These are phyloP conservation scores for Xyliphius kryptos DNA, from an alignment of 2,113 vertebrate species.

Conservation along the genomic window DNA sequence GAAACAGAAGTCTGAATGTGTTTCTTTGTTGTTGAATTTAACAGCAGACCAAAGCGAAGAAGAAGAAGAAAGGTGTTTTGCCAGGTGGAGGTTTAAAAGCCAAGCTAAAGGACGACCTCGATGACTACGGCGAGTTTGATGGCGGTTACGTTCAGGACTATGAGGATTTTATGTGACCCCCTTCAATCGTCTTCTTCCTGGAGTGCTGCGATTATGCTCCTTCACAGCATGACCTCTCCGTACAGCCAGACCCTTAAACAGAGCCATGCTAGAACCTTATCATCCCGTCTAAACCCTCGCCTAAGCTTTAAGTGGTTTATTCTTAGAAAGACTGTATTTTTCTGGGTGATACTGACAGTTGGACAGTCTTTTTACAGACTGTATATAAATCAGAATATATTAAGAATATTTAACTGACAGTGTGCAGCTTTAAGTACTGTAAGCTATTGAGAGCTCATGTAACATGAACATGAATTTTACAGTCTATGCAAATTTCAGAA, in stretches of 20 bases:
- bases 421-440: constrained; percentile 25
- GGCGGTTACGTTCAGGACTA: constrained; percentile 80
- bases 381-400: constrained; percentile 1
- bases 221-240: constrained; percentile 41
- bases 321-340: constrained; percentile 22
- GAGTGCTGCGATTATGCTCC: constrained; percentile 15
- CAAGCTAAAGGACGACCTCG: constrained; percentile 81
- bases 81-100: constrained; percentile 80
- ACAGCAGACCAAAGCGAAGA: constrained; percentile 84
- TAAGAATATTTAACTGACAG: constrained; percentile 6
- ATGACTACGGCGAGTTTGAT: constrained; percentile 75
- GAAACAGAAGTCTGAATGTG: no score
- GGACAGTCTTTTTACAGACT: constrained; percentile 11
- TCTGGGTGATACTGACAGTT: constrained; percentile 20
- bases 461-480: constrained; percentile 34
- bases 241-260: constrained; percentile 27
- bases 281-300: constrained; percentile 29
- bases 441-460: constrained; percentile 30
- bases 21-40: no score
- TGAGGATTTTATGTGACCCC: constrained; percentile 86
- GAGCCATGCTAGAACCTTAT: constrained; percentile 32
- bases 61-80: constrained; percentile 78
- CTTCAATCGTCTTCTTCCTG: constrained; percentile 9
- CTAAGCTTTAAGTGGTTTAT: constrained; percentile 27
- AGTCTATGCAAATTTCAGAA: constrained; percentile 42